phyloP scores from a whole-genome alignment of 1,140 invertebrate genomes.

The Pseudomyrmex gracilis region DNA sequence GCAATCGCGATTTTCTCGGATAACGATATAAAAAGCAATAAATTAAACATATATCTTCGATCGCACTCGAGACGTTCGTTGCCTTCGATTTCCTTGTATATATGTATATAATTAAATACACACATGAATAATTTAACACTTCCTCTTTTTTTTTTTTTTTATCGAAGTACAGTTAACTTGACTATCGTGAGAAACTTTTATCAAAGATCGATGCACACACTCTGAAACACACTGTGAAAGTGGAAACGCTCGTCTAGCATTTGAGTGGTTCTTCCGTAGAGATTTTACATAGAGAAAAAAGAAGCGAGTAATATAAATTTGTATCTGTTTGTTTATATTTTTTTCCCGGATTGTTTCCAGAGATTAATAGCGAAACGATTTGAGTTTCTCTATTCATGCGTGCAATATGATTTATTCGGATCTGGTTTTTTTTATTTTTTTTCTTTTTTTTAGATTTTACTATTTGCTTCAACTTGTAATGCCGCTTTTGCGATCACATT shows the following conservation, averaged over 20 bases:
- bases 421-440: not conserved
- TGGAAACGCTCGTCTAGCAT: not conserved
- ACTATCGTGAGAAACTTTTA: not conserved
- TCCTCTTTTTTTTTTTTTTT: not conserved
- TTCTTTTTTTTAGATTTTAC: not conserved
- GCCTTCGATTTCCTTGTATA: no score
- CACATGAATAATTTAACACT: not conserved
- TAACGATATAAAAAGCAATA: not conserved
- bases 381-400: not conserved
- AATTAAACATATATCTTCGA: constrained; percentile 11
- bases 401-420: not conserved
- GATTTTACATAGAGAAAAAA: constrained; percentile 1
- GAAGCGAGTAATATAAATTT: not conserved
- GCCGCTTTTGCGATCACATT: constrained; percentile 25
- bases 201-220: not conserved
- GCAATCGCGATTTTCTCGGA: no score
- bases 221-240: not conserved
- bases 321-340: not conserved
- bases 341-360: not conserved
- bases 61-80: constrained; percentile 5
- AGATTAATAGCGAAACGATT: not conserved
- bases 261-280: not conserved
- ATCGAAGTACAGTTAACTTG: constrained; percentile 4
- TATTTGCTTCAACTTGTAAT: constrained; percentile 1
- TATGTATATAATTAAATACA: no score